Conservation (phyloP, 2,113 vertebrate genomes). For the Cromileptes altivelis region DNA sequence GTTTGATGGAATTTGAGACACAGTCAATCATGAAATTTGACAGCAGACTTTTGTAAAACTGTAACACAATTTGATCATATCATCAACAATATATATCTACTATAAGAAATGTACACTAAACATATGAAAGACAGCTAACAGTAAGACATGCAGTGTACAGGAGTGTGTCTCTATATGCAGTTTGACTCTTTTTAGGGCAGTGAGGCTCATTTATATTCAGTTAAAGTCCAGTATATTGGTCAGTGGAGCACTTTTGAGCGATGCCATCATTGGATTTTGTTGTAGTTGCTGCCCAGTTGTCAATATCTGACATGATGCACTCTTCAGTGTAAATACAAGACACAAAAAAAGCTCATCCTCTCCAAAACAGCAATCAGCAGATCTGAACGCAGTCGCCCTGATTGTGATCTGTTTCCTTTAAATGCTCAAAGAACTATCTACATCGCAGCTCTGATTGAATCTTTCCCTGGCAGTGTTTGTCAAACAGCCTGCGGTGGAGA, state of each 20-base stretch:
- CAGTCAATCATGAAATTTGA: background rate
- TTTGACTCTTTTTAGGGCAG: background rate
- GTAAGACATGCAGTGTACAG: background rate
- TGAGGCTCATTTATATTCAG: slow-evolving; percentile 21
- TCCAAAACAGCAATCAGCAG: slow-evolving; percentile 68
- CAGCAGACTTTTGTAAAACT: background rate
- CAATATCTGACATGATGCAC: slow-evolving; percentile 16
- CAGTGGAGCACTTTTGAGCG: background rate
- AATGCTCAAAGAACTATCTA: slow-evolving; percentile 76
- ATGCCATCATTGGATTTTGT: slow-evolving; percentile 37
- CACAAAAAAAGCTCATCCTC: slow-evolving; percentile 37
- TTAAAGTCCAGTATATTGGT: slow-evolving; percentile 17
- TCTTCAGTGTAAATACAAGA: slow-evolving; percentile 52
- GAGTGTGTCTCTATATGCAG: background rate
- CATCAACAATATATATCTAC: background rate
- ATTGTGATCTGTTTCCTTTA: slow-evolving; percentile 79
- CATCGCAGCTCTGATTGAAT: slow-evolving; percentile 79
- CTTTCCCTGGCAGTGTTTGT: slow-evolving; percentile 69
- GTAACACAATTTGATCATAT: background rate
- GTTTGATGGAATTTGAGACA: too few species aligned
- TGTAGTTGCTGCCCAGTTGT: background rate
- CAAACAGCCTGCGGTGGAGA: slow-evolving; percentile 72
- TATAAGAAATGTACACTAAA: background rate
- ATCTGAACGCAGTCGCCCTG: slow-evolving; percentile 63
- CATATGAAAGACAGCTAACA: background rate